These are phyloP conservation scores for Porites lutea DNA, from an alignment of 64 coral and sea anemone species.

Conservation along the genomic window DNA sequence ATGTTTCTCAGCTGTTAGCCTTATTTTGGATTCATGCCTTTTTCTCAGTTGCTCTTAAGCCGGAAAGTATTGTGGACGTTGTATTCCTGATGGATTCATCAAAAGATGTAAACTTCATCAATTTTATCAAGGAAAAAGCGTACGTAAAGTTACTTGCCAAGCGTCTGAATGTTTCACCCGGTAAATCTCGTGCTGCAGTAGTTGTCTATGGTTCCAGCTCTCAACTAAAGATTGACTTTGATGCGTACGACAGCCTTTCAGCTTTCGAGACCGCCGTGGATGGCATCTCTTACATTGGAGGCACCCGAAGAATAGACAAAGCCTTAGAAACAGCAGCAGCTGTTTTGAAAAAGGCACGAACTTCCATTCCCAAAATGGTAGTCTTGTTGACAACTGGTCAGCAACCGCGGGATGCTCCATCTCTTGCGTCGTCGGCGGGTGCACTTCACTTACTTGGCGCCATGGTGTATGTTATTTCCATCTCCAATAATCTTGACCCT, in stretches of 20 bases:
- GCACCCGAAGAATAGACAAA: constrained; percentile 70
- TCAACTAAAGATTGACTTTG: constrained; percentile 20
- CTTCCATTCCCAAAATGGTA: constrained; percentile 56
- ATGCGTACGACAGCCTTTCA: constrained; percentile 21
- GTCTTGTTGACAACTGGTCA: constrained; percentile 73
- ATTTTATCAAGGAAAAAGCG: constrained; percentile 56
- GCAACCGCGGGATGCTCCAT: constrained; percentile 38
- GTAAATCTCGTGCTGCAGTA: constrained; percentile 50
- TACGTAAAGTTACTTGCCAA: constrained; percentile 76
- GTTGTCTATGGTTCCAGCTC: constrained; percentile 54
- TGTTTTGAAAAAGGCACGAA: constrained; percentile 8
- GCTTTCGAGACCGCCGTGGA: constrained; percentile 44
- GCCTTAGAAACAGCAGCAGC: constrained; percentile 53
- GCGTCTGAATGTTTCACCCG: constrained; percentile 59
- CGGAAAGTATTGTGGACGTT: constrained; percentile 54
- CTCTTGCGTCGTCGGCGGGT: constrained; percentile 45
- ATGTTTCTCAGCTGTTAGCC: too few relatives aligned
- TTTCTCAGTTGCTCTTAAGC: background rate
- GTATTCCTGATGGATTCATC: constrained; percentile 85
- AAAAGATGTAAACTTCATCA: constrained; percentile 1
- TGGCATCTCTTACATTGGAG: constrained; percentile 15
- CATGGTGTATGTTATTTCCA: constrained; percentile 79
- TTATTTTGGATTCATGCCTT: background rate
- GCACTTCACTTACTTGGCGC: constrained; percentile 74
- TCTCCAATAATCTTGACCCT: constrained; percentile 54